Evolutionary conservation across 2,113 vertebrate genomes (phyloP), one percentile per base, ranked within the genome.

Genomic region (Syngnathus scovelli): DNA sequence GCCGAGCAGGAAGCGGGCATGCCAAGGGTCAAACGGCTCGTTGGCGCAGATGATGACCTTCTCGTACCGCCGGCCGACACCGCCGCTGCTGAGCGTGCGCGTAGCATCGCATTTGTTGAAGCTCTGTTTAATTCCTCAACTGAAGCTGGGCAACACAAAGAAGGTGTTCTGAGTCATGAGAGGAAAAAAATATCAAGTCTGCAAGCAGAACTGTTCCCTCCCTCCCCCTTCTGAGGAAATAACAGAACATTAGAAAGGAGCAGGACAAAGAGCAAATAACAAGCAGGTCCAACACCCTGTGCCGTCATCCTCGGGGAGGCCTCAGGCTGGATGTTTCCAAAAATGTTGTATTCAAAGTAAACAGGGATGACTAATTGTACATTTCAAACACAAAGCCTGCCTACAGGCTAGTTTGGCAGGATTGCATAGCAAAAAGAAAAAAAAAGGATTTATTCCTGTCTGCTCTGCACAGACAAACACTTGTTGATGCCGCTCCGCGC

Each of bases 311-410:
- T 71, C 19, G 16, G 1, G 12, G 23, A 21, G 66, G 68, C 83
- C 71, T 56, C 23, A 59, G 85, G 86, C 81, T 64, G 64, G 71
- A 66, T 86, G 85, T 87, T 83, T 80, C 38, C 72, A 74, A 75
- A 85, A 84, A 84, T 79, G 78, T 83, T 82, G 78, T 72, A 87
- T 82, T 18, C 72, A 79, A 76, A 81, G 76, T 72, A 86, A 88
- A 89, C 83, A 85, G 83, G 88, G 87, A 85, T 83, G 87, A 81
- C 85, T 88, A 89, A 92, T 90, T 89, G 87, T 86, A 83, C 79
- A 88, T 89, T 89, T 90, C 72, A 83, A 84, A 89, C 88, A 89
- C 86, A 90, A 90, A 90, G 83, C 86, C 79, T 84, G 83, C 83
- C 88, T 80, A 83, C 77, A 68, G 85, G 87, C 82, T 64, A 82